A percentile compares a stretch with the other conserved stretches of the same genome.
Conservation (phyloP, 2,113 vertebrate genomes). For the Sclerurus mexicanus region DNA sequence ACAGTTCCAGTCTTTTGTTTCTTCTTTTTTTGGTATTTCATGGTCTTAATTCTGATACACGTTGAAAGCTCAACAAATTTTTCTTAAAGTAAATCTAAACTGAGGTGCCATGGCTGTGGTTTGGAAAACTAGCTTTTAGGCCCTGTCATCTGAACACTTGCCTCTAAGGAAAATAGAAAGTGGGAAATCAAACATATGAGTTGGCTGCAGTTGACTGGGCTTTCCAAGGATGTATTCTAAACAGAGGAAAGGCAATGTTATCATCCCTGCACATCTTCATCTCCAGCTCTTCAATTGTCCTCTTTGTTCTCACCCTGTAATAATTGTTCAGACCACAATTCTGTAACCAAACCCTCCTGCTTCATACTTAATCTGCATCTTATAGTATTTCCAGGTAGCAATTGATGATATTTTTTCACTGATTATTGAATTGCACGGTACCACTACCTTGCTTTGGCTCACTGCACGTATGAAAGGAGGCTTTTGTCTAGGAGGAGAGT, state of each 20-base stretch:
- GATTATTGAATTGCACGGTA: background rate
- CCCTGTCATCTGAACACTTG: background rate
- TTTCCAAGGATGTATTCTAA: background rate
- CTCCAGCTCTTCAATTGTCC: accelerated
- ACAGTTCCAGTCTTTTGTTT: background rate
- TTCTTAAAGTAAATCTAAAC: background rate
- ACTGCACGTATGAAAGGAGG: background rate
- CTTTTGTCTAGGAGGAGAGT: background rate
- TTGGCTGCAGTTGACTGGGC: background rate
- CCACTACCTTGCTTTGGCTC: background rate
- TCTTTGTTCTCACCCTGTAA: background rate
- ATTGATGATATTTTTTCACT: background rate
- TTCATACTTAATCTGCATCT: background rate
- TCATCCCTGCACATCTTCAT: background rate
- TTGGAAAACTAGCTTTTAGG: background rate
- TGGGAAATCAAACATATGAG: background rate
- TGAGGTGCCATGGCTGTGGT: background rate
- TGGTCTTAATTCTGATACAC: background rate
- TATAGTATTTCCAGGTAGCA: background rate
- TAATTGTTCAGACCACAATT: background rate
- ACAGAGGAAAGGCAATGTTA: background rate
- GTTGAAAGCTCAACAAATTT: background rate
- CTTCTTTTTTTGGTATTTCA: background rate
- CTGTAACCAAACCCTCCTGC: background rate
- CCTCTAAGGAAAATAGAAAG: background rate